A percentile compares a stretch with the other conserved stretches of the same genome.
phyloP scores from a whole-genome alignment of 2,113 vertebrate species.

The Cricetomys ansorgei region DNA sequence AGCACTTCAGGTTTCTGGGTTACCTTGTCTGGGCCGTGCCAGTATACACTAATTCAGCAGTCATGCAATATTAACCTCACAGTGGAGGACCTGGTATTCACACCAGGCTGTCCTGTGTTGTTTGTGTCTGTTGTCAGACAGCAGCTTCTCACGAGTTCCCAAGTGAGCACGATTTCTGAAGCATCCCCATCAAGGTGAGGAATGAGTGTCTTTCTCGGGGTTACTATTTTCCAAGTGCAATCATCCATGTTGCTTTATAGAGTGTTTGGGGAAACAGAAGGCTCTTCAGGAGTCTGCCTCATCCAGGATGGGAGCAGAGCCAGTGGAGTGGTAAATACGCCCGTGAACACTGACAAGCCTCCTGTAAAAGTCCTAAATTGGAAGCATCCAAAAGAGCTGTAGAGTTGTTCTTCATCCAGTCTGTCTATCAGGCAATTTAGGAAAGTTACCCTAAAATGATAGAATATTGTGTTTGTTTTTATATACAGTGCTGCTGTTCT shows the following conservation, averaged over 20 bases:
- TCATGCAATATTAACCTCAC: background rate
- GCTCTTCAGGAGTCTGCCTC: no score
- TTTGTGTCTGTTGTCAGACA: background rate
- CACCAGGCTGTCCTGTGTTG: background rate
- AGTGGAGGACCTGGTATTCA: background rate
- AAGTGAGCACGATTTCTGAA: no score
- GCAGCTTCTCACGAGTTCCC: background rate
- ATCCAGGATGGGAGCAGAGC: background rate
- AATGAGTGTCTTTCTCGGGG: background rate
- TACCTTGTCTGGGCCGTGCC: background rate
- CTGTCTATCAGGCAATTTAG: background rate
- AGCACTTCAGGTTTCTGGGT: background rate
- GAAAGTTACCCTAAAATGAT: background rate
- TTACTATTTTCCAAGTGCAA: background rate
- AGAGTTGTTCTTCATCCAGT: background rate
- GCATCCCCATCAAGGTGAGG: no score
- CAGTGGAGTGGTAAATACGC: background rate
- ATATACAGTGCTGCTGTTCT: background rate
- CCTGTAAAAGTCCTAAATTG: background rate
- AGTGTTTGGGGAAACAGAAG: background rate
- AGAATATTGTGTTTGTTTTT: background rate
- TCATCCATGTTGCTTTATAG: background rate
- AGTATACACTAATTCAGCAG: background rate
- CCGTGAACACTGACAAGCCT: background rate
- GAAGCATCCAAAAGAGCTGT: background rate